Conservation (phyloP, 2,113 vertebrate genomes). For the Collichthys lucidus region DNA sequence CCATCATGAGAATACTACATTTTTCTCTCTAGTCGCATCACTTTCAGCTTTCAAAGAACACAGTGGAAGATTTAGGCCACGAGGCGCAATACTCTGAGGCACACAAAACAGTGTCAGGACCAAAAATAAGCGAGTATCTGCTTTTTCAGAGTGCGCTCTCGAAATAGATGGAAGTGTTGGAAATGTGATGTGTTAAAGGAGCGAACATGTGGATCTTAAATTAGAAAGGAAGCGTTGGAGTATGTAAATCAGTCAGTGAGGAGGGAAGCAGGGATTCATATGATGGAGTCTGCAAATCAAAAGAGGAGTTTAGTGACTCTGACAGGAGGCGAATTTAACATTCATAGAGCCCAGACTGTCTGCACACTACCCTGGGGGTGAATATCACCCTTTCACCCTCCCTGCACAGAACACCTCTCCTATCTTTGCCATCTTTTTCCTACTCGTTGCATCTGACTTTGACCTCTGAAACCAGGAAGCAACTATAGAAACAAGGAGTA, state of each 20-base stretch:
- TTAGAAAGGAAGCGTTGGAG: conserved; percentile 58
- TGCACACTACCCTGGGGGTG: conserved; percentile 13
- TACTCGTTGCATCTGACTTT: conserved; percentile 14
- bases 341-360: conserved; percentile 24
- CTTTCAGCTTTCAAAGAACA: conserved; percentile 72
- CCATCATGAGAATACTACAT: conserved; percentile 23
- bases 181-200: conserved; percentile 47
- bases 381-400: conserved; percentile 14
- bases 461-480: conserved; percentile 51
- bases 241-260: conserved; percentile 38
- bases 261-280: conserved; percentile 9
- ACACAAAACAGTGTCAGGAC: conserved; percentile 69
- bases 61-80: conserved; percentile 60
- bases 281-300: conserved; percentile 12
- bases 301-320: conserved; percentile 35
- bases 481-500: conserved; percentile 18
- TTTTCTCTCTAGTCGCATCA: conserved; percentile 18
- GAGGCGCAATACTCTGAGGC: conserved; percentile 53
- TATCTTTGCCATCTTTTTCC: conserved; percentile 23
- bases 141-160: conserved; percentile 58
- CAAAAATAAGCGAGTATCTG: conserved; percentile 65
- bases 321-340: conserved; percentile 24
- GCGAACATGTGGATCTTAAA: conserved; percentile 56
- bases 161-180: conserved; percentile 64
- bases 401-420: neutral